phyloP scores from a whole-genome alignment of 2,888 invertebrate species.

The Eueremaeus valkanovi region DNA sequence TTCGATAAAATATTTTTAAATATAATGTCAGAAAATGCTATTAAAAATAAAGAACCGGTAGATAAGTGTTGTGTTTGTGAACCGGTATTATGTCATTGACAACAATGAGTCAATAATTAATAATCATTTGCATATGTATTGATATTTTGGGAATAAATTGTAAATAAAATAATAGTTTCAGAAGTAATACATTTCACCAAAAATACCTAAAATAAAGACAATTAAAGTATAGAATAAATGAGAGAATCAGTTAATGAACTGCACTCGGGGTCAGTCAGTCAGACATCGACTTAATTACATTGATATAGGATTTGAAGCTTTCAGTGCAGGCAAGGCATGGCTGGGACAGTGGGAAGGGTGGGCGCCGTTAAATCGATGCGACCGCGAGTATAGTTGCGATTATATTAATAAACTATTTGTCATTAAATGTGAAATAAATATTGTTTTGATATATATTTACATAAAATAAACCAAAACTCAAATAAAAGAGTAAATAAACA shows the following conservation, averaged over 20 bases:
- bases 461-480: background rate
- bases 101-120: background rate
- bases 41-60: slow-evolving; percentile 25
- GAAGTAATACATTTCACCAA: slow-evolving; percentile 9
- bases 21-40: background rate
- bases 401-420: too few species aligned
- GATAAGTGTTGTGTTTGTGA: background rate
- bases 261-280: background rate
- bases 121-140: background rate
- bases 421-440: too few species aligned
- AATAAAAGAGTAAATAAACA: slow-evolving; percentile 20
- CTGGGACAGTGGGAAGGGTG: too few species aligned
- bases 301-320: too few species aligned
- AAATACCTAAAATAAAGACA: background rate
- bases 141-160: background rate
- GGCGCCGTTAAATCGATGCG: too few species aligned
- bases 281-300: background rate
- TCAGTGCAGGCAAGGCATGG: too few species aligned
- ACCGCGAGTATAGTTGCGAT: slow-evolving; percentile 5
- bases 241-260: background rate
- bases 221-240: background rate
- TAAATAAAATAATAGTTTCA: background rate
- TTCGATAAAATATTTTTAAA: slow-evolving; percentile 3
- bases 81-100: background rate
- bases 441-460: too few species aligned